Evolutionary conservation across 2,797 vertebrate genomes (phyloP).

Genomic region (Taeniopygia guttata): DNA sequence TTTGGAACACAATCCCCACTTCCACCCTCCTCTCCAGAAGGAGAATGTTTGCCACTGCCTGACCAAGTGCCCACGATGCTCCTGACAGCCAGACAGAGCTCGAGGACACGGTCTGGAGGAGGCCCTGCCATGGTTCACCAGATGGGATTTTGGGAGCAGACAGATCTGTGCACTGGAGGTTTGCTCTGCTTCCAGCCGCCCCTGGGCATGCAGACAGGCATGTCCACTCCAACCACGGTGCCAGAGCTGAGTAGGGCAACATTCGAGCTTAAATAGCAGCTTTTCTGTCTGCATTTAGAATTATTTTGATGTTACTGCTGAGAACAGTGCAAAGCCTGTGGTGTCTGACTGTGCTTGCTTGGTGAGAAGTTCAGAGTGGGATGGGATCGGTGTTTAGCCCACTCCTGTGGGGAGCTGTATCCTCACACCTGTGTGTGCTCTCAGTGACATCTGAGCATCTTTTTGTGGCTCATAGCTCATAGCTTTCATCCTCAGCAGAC

Average conservation of each 20-base stretch:
- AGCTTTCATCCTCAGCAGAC: background rate
- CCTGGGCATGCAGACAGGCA: conserved; percentile 1
- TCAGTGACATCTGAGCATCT: background rate
- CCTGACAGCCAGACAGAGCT: background rate
- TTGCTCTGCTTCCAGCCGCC: background rate
- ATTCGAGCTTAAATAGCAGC: background rate
- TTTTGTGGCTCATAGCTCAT: background rate
- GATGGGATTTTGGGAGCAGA: conserved; percentile 28
- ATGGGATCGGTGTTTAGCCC: background rate
- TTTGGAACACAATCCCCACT: background rate
- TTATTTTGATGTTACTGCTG: background rate
- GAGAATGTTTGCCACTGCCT: background rate
- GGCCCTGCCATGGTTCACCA: background rate
- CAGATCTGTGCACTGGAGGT: background rate
- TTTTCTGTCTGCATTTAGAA: background rate
- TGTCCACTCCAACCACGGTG: background rate
- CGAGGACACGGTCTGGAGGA: background rate
- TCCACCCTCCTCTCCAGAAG: background rate
- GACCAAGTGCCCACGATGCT: rapidly evolving
- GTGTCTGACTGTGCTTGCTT: background rate
- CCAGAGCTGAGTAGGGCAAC: background rate
- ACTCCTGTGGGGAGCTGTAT: background rate
- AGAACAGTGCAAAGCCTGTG: background rate
- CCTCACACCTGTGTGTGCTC: background rate
- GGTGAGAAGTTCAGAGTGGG: background rate